Conservation (phyloP, 2,113 vertebrate species). For the Thinocorus orbignyianus region DNA sequence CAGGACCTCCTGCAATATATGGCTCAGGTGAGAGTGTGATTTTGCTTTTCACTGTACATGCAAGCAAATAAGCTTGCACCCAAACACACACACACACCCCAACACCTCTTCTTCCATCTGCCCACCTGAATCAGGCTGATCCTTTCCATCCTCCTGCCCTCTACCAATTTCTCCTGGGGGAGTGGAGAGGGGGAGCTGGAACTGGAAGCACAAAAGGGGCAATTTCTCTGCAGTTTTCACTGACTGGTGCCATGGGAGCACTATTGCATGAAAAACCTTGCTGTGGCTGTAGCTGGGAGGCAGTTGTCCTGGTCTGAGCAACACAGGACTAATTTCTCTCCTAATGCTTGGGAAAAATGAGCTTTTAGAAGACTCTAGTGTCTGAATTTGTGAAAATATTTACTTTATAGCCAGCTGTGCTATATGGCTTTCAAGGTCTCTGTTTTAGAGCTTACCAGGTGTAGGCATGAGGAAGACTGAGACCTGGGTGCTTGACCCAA, state of each 20-base stretch:
- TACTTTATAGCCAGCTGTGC: not conserved
- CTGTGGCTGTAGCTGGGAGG: not conserved
- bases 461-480: not conserved
- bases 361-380: not conserved
- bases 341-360: not conserved
- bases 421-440: not conserved
- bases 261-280: not conserved
- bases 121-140: not conserved
- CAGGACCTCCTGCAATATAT: slow-evolving; percentile 74
- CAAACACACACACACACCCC: too few relatives aligned
- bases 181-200: not conserved
- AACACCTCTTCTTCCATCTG: not conserved
- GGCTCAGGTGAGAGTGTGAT: slow-evolving; percentile 74
- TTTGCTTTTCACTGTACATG: not conserved
- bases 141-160: not conserved
- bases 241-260: not conserved
- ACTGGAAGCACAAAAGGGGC: not conserved
- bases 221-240: not conserved
- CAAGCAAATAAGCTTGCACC: accelerated
- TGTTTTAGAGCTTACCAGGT: not conserved
- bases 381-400: not conserved
- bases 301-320: not conserved
- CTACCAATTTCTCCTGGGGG: not conserved
- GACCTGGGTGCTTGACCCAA: not conserved
- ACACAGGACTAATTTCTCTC: not conserved